A percentile compares a stretch with the other conserved stretches of the same genome.
These are phyloP conservation scores for Harpagifer antarcticus DNA, from an alignment of 2,797 vertebrate species.

Conservation along the genomic window DNA sequence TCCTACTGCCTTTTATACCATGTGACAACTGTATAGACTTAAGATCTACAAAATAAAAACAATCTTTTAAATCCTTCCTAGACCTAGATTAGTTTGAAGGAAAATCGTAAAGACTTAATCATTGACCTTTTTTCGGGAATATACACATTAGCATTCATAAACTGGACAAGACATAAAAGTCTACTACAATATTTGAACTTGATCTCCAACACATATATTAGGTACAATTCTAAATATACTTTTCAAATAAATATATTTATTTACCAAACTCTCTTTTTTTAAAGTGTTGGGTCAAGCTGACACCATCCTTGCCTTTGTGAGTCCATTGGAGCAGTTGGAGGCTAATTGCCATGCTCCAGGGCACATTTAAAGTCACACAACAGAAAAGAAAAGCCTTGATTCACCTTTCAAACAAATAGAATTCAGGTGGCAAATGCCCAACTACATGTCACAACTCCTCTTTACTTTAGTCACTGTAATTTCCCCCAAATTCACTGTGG, in stretches of 20 bases:
- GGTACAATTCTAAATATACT: not conserved
- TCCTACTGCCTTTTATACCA: too few species aligned
- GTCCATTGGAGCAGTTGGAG: not conserved
- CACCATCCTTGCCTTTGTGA: not conserved
- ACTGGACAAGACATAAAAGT: not conserved
- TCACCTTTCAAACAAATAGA: slow-evolving; percentile 10
- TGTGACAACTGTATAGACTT: too few species aligned
- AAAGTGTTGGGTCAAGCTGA: not conserved
- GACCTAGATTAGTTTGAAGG: not conserved
- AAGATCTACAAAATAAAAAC: too few species aligned
- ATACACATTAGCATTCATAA: not conserved
- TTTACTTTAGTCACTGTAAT: slow-evolving; percentile 4
- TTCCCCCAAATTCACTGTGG: slow-evolving; percentile 10
- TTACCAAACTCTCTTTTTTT: not conserved
- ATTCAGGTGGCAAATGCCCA: slow-evolving; percentile 20
- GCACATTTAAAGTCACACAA: slow-evolving; percentile 11
- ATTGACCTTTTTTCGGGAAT: not conserved
- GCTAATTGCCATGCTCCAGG: slow-evolving; percentile 4
- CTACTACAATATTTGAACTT: too few species aligned
- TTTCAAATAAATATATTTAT: too few species aligned
- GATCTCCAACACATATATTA: not conserved
- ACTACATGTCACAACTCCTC: slow-evolving; percentile 17
- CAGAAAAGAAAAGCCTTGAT: slow-evolving; percentile 12
- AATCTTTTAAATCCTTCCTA: not conserved
- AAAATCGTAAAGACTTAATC: not conserved